Conservation (phyloP, 1,140 invertebrate genomes). For the Lysiphlebus fabarum region DNA sequence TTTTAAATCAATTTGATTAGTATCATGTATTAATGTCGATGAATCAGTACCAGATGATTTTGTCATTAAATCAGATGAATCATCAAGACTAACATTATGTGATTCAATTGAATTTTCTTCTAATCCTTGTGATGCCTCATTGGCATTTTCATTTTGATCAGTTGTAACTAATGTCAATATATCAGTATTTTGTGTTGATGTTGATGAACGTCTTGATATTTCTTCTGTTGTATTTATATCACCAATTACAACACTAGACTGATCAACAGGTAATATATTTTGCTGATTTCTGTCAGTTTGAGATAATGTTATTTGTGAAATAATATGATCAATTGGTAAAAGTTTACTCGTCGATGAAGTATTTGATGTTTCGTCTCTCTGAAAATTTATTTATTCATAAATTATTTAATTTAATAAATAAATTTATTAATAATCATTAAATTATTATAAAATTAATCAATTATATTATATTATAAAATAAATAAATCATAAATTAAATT, state of each 20-base stretch:
- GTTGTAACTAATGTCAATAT: conserved; percentile 48
- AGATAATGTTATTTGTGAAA: conserved; percentile 45
- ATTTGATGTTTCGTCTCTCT: conserved; percentile 55
- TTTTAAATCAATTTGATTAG: neutral
- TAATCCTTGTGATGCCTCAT: conserved; percentile 36
- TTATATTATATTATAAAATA: neutral
- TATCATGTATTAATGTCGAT: neutral
- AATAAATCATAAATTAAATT: conserved; percentile 5
- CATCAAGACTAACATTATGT: conserved; percentile 10
- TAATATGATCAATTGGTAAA: conserved; percentile 52
- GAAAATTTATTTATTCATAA: conserved; percentile 26
- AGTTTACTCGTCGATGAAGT: conserved; percentile 49
- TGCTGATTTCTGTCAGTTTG: conserved; percentile 35
- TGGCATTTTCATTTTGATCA: conserved; percentile 41
- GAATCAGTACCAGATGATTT: neutral
- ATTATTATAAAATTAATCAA: conserved; percentile 1
- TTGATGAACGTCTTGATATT: conserved; percentile 48
- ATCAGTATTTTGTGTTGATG: conserved; percentile 52
- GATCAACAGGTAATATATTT: conserved; percentile 30
- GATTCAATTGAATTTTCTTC: conserved; percentile 30
- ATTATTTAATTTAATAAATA: no score
- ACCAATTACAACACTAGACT: conserved; percentile 26
- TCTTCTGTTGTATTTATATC: conserved; percentile 39
- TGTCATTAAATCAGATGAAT: neutral
- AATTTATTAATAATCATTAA: no score